Evolutionary conservation across 2,888 invertebrate genomes (phyloP).

Genomic region (Smittia sp.): DNA sequence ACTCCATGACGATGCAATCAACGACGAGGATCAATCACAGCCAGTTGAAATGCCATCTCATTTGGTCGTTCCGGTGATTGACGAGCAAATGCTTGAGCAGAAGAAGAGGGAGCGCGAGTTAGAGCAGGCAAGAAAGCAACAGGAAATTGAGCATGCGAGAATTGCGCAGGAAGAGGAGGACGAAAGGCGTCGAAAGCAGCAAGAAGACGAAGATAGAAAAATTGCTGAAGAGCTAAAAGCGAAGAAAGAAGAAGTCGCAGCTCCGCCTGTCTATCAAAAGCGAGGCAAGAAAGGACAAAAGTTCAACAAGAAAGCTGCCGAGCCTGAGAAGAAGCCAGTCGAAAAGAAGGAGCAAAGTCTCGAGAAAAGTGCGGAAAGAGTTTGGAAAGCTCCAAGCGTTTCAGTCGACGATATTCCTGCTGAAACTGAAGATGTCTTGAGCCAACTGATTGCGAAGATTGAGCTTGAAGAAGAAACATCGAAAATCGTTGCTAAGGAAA

Average conservation of each 20-base stretch:
- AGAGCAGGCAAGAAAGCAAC: not conserved
- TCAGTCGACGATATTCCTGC: not conserved
- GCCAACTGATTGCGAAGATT: not conserved
- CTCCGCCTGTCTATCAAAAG: not conserved
- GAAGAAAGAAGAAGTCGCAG: not conserved
- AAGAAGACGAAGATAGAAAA: not conserved
- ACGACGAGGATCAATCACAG: slow-evolving; percentile 44
- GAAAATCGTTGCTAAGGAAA: not conserved
- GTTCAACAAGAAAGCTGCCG: not conserved
- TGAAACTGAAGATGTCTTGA: not conserved
- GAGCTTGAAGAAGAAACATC: not conserved
- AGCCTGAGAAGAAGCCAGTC: not conserved
- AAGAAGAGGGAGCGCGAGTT: slow-evolving; percentile 3
- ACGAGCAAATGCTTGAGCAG: slow-evolving; percentile 45
- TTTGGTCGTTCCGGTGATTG: slow-evolving; percentile 53
- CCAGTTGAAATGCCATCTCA: slow-evolving; percentile 50
- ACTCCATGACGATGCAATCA: slow-evolving; percentile 46
- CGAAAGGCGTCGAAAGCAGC: not conserved
- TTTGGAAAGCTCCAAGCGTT: not conserved
- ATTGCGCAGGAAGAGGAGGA: not conserved
- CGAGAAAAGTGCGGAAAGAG: not conserved
- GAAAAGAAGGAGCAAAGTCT: not conserved
- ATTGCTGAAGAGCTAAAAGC: not conserved
- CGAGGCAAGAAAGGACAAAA: slow-evolving; percentile 13
- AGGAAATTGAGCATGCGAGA: not conserved